A percentile compares a stretch with the other conserved stretches of the same genome.
These are phyloP conservation scores for Apis laboriosa DNA, from an alignment of 1,140 invertebrate genomes.

Conservation along the genomic window DNA sequence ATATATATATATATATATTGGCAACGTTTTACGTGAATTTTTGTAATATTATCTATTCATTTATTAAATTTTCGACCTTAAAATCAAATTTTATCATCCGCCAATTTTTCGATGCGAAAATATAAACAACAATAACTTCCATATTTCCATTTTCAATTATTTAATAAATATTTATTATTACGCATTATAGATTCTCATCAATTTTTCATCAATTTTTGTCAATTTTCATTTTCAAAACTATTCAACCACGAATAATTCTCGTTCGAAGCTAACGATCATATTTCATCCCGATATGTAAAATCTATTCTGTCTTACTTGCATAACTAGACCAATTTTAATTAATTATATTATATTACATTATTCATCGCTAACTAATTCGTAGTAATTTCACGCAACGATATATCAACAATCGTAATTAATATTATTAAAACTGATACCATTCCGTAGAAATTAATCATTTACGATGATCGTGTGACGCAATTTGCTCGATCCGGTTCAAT, in stretches of 20 bases:
- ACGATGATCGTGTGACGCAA: background rate
- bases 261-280: background rate
- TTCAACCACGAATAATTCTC: background rate
- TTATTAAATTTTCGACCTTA: too few relatives aligned
- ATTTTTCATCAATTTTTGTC: background rate
- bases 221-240: too few relatives aligned
- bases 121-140: too few relatives aligned
- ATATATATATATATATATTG: too few relatives aligned
- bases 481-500: background rate
- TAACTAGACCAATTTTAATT: background rate
- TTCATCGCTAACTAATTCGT: background rate
- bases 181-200: too few relatives aligned
- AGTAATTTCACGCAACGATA: background rate
- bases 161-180: too few relatives aligned
- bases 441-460: conserved; percentile 9
- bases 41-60: too few relatives aligned
- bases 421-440: conserved; percentile 14
- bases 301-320: background rate
- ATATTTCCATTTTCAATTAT: too few relatives aligned
- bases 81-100: too few relatives aligned
- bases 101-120: too few relatives aligned
- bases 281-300: background rate
- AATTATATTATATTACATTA: background rate
- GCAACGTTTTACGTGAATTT: too few relatives aligned
- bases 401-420: conserved; percentile 10